Conservation (phyloP, 2,113 vertebrate genomes). For the Mastomys coucha region DNA sequence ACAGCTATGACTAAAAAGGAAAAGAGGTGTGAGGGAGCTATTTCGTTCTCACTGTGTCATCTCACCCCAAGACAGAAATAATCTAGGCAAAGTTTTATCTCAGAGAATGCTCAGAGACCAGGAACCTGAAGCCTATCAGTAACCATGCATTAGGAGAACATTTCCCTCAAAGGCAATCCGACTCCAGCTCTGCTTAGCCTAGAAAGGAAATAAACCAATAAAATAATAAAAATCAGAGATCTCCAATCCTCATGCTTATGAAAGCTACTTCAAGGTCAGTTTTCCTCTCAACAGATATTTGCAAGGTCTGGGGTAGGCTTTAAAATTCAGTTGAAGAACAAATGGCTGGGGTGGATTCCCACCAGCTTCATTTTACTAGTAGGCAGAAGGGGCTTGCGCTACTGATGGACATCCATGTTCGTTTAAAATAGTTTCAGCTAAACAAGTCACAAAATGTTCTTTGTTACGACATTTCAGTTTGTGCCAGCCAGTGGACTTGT, state of each 20-base stretch:
- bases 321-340: neutral
- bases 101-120: neutral
- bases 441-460: constrained; percentile 2
- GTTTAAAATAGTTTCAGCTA: neutral
- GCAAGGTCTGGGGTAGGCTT: neutral
- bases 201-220: neutral
- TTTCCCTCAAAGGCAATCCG: neutral
- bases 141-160: neutral
- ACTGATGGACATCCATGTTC: neutral
- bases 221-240: neutral
- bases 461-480: neutral
- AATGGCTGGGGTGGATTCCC: neutral
- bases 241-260: neutral
- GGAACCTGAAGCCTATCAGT: neutral
- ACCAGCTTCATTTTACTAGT: neutral
- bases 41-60: neutral
- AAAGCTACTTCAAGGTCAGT: neutral
- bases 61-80: neutral
- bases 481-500: neutral
- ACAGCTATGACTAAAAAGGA: neutral
- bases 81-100: neutral
- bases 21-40: neutral
- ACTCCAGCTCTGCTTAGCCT: neutral
- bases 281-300: constrained; percentile 16
- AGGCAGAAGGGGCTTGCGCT: neutral